Evolutionary conservation across 2,888 invertebrate genomes (phyloP), one percentile per base, ranked within the genome.

Genomic region (Luffia ferchaultella): DNA sequence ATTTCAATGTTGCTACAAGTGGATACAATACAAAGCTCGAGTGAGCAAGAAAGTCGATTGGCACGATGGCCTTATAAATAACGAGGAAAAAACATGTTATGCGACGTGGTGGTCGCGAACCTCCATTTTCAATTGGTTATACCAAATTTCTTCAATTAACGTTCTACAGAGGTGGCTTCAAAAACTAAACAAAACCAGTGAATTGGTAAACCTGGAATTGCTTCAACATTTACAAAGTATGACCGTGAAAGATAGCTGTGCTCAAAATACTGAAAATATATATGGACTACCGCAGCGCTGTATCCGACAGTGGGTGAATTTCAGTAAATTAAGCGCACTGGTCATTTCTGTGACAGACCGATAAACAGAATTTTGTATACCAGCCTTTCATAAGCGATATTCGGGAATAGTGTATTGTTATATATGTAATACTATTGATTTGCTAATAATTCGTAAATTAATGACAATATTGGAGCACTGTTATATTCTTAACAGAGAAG

Each of bases 91-190:
- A 50, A 44, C 59, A 19, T n/a, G n/a, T n/a, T 59, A 62, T 17
- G 75, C 71, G 53, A 60, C 70, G 48, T 70, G 72, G 72, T 72
- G 75, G 73, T 67, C 70, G 18, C 62, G 58, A 50, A 67, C 68
- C 2, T 65, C 74, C 7, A 63, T 69, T 18, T 58, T 73, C 46
- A 65, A 68, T 60, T 73, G 77, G 75, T 55, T 76, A 55, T 76
- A 76, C 58, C 73, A 69, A 55, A 72, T 72, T 59, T 68, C 80
- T 18, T 60, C 75, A 1, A 66, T 74, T 12, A 63, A 68, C 50
- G 79, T 79, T 2, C 55, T 76, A 70, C 78, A 67, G 57, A 65
- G 76, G 19, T 82, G 80, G 82, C 60, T 80, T 52, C 76, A 73
- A 52, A 62, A 64, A 50, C 56, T 76, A 5, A 61, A 67, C 20